These are phyloP conservation scores for Theretra japonica DNA, from an alignment of 2,888 invertebrate species.

Conservation along the genomic window DNA sequence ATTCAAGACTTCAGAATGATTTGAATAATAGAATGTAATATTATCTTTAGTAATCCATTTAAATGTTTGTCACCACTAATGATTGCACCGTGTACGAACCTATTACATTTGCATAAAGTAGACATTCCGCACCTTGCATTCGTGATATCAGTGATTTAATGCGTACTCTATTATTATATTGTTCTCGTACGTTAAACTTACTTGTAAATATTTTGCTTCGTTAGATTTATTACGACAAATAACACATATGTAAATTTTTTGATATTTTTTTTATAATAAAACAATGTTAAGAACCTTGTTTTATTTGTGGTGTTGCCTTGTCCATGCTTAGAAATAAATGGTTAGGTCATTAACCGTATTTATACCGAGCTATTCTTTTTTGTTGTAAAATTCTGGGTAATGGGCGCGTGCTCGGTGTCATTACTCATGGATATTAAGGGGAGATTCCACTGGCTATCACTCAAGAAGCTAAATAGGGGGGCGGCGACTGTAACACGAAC, in stretches of 20 bases:
- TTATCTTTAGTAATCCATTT: conserved; percentile 17
- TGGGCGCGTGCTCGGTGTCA: conserved; percentile 61
- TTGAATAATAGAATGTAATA: conserved; percentile 15
- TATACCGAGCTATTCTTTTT: conserved; percentile 51
- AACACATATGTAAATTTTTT: conserved; percentile 19
- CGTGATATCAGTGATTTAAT: conserved; percentile 23
- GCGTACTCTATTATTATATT: not conserved
- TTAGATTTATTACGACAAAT: conserved; percentile 14
- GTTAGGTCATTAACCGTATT: conserved; percentile 51
- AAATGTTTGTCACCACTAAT: conserved; percentile 19
- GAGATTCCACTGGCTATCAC: conserved; percentile 47
- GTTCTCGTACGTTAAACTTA: conserved; percentile 3
- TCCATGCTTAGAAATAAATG: conserved; percentile 47
- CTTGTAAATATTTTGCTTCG: conserved; percentile 23
- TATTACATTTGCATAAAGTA: conserved; percentile 25
- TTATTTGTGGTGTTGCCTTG: conserved; percentile 57
- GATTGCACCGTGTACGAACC: conserved; percentile 13
- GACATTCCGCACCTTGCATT: conserved; percentile 21
- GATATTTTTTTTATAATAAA: conserved; percentile 43
- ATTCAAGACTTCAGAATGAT: not conserved
- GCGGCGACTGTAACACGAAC: conserved; percentile 32
- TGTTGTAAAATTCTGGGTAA: conserved; percentile 52
- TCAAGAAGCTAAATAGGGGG: conserved; percentile 51
- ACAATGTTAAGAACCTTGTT: conserved; percentile 63
- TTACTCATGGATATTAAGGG: conserved; percentile 63